phyloP scores from a whole-genome alignment of 2,113 vertebrate species.

The Mionectes macconnelli region DNA sequence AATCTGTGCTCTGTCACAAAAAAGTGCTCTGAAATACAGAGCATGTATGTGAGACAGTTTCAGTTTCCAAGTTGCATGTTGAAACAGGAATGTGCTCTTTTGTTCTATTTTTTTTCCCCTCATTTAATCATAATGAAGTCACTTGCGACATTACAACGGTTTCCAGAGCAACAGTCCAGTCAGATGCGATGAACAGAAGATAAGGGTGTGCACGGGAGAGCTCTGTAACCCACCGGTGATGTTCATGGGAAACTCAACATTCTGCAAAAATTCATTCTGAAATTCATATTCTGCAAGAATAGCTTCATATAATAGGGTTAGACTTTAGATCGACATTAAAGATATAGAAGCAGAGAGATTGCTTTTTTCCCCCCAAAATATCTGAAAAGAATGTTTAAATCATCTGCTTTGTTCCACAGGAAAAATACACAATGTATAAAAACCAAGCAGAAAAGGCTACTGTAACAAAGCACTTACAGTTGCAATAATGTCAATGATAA shows the following conservation, averaged over 20 bases:
- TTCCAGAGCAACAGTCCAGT: slow-evolving; percentile 64
- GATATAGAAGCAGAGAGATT: background rate
- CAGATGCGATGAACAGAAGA: slow-evolving; percentile 50
- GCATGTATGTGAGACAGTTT: slow-evolving; percentile 30
- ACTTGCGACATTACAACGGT: slow-evolving; percentile 28
- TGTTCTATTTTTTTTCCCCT: slow-evolving; percentile 59
- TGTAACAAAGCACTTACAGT: background rate
- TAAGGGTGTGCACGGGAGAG: background rate
- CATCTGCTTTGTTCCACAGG: background rate
- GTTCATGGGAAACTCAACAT: background rate
- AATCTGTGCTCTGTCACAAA: background rate
- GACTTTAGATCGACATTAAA: background rate
- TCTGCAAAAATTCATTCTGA: background rate
- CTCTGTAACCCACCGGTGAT: background rate
- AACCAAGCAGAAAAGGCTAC: background rate
- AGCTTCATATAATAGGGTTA: background rate
- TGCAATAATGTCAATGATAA: background rate
- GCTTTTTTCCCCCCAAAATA: background rate
- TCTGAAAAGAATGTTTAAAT: background rate
- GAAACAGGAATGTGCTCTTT: slow-evolving; percentile 59
- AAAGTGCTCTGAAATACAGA: background rate
- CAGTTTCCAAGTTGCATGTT: slow-evolving; percentile 47
- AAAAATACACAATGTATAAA: background rate
- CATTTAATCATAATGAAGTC: slow-evolving; percentile 70
- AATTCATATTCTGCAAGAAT: background rate